Base-by-base conservation (phyloP, 2,113 vertebrate genomes). In the Porphyrio hochstetteri region DNA sequence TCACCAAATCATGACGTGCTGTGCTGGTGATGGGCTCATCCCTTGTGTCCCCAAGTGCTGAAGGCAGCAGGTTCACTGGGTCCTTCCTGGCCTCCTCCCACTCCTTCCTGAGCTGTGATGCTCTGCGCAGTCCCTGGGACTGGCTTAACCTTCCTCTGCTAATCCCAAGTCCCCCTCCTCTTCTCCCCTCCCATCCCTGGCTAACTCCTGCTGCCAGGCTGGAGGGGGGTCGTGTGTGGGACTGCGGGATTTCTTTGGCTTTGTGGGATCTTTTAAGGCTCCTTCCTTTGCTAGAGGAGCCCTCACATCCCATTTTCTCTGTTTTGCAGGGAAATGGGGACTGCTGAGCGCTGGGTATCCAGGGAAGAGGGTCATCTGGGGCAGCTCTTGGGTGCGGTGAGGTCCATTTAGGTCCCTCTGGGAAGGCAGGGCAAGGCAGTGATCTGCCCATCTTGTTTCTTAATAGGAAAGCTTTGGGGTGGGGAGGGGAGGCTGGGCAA, bases 141-240 rank as follows among this genome's bases (percentile, higher is more conserved):
- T 1, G 2, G 50, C 0, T 92, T 93, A 90, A 92, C 75, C 68
- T 92, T 92, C 42, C 82, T 10, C 9, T 82, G 68, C 75, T 93
- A 88, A 96, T 94, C 90, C 50, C 46, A 63, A 83, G 1, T 81
- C 85, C 29, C 91, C 86, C 75, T 92, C 56, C 72, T 70, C 42
- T 70, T 40, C 44, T 92, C 40, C 38, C 42, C 42, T 77, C 82
- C 81, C 16, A 80, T 90, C 63, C 40, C 61, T 3, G 25, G 55
- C 35, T 72, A 48, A 83, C 44, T 46, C 76, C 50, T 33, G 29
- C 28, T 29, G 29, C 2, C 5, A 23, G 63, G 63, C 12, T 88
- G 53, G 16, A 4, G n/a, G 60, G n/a, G 55, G 42, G 15, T 18
- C 0, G 0, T 23, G 15, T n/a, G 29, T 0, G 0, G 28, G 31